Conservation (phyloP, 2,888 invertebrate species). For the Aleiodes leptofemur region DNA sequence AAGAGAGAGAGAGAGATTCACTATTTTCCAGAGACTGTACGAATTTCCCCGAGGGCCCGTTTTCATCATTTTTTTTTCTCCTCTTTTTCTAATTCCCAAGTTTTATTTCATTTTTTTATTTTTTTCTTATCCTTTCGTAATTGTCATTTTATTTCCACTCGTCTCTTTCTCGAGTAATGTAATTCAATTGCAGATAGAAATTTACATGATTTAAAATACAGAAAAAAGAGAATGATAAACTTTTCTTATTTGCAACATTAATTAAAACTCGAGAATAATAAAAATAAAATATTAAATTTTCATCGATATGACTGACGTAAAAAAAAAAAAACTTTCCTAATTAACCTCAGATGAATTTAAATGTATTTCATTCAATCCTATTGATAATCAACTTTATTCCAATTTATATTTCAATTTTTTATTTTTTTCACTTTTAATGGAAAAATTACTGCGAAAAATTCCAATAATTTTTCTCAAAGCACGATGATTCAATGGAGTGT, state of each 20-base stretch:
- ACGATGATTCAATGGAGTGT: neutral
- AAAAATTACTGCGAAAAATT: too few species aligned
- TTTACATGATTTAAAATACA: neutral
- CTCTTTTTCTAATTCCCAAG: slow-evolving; percentile 24
- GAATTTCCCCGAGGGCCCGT: slow-evolving; percentile 57
- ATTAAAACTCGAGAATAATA: too few species aligned
- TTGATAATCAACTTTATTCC: too few species aligned
- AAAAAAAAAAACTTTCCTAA: too few species aligned
- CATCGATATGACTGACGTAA: too few species aligned
- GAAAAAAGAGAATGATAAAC: too few species aligned
- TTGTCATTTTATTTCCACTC: slow-evolving; percentile 39
- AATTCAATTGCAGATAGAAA: slow-evolving; percentile 9
- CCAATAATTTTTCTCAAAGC: neutral
- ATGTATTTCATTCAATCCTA: too few species aligned
- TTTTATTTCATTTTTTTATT: slow-evolving; percentile 37
- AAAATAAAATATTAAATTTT: too few species aligned
- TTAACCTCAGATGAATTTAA: too few species aligned
- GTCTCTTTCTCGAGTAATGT: slow-evolving; percentile 18
- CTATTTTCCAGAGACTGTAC: slow-evolving; percentile 47
- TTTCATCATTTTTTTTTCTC: slow-evolving; percentile 38
- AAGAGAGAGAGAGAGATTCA: slow-evolving; percentile 38
- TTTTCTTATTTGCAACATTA: too few species aligned
- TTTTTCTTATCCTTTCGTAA: slow-evolving; percentile 41
- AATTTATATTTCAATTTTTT: too few species aligned
- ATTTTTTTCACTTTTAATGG: too few species aligned